These are phyloP conservation scores for Dinomys branickii DNA, from an alignment of 2,113 vertebrate genomes.

Conservation along the genomic window DNA sequence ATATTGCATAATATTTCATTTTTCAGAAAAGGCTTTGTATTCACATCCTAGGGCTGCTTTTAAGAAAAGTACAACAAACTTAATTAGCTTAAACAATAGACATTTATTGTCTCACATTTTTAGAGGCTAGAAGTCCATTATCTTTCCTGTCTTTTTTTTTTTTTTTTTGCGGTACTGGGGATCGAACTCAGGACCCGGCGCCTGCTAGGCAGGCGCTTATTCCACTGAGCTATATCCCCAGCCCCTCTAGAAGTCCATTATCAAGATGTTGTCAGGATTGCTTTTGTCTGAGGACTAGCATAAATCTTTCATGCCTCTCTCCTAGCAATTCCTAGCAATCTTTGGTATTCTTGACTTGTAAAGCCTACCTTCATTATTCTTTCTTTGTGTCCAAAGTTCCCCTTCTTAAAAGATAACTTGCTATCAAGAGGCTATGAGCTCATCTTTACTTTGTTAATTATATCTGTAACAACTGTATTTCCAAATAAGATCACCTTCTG, in stretches of 20 bases:
- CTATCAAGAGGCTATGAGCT: neutral
- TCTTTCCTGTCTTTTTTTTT: too few species aligned
- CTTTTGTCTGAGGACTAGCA: neutral
- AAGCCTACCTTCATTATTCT: neutral
- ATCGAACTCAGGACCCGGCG: too few species aligned
- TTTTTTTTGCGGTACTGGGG: too few species aligned
- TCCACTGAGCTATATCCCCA: too few species aligned
- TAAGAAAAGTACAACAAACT: neutral
- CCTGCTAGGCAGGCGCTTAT: too few species aligned
- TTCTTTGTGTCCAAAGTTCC: neutral
- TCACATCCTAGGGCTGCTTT: neutral
- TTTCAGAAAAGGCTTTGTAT: too few species aligned
- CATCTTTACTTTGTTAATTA: neutral
- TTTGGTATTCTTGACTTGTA: neutral
- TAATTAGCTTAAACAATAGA: neutral
- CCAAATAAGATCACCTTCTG: neutral
- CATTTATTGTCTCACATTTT: neutral
- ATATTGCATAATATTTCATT: neutral
- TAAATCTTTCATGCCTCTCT: neutral
- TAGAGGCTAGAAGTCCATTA: neutral
- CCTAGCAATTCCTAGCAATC: neutral
- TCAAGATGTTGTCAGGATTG: neutral
- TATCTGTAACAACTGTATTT: neutral
- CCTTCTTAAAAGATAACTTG: neutral
- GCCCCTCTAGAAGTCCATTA: neutral